Conservation (phyloP, 2,888 invertebrate species). For the Hydropsyche betteni region DNA sequence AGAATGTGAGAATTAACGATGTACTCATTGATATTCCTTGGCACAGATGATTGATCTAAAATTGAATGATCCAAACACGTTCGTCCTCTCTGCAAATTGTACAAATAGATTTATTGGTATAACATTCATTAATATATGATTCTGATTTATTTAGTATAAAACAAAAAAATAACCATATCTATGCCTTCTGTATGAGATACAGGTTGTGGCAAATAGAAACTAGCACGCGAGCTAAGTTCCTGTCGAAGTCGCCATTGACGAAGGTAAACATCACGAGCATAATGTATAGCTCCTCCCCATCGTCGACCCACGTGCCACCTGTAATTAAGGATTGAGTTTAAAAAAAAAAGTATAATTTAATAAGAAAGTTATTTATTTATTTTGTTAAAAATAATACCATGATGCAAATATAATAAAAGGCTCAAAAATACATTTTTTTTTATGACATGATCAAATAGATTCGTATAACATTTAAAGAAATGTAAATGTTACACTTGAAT, state of each 20-base stretch:
- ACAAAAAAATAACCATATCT: slow-evolving; percentile 50
- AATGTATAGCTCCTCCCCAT: slow-evolving; percentile 58
- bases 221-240: slow-evolving; percentile 62
- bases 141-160: no score
- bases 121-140: no score
- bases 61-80: slow-evolving; percentile 51
- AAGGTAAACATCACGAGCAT: slow-evolving; percentile 57
- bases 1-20: slow-evolving; percentile 46
- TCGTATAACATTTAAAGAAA: no score
- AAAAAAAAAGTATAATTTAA: no score
- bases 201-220: slow-evolving; percentile 57
- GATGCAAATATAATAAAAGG: no score
- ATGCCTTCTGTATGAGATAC: slow-evolving; percentile 49
- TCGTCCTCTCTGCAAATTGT: slow-evolving; percentile 48
- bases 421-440: no score
- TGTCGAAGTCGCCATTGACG: slow-evolving; percentile 61
- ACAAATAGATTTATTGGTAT: neutral
- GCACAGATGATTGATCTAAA: slow-evolving; percentile 50
- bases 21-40: slow-evolving; percentile 50
- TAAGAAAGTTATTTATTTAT: no score
- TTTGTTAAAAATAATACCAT: no score
- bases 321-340: no score
- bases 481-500: no score
- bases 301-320: slow-evolving; percentile 65
- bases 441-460: no score